phyloP scores from a whole-genome alignment of 1,140 invertebrate genomes.

The Papilio polyxenes region DNA sequence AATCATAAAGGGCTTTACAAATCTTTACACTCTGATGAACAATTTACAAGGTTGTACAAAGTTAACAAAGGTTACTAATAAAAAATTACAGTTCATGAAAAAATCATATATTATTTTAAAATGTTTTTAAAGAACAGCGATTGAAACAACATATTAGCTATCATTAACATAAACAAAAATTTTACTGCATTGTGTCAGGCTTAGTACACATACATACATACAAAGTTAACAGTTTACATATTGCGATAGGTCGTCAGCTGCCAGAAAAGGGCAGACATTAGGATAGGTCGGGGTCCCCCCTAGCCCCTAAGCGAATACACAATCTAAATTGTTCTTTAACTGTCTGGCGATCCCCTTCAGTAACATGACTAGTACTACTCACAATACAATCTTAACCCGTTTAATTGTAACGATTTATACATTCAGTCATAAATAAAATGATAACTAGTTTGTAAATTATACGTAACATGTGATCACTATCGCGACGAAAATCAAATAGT shows the following conservation, averaged over 20 bases:
- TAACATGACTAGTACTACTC: not conserved
- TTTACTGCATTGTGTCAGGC: not conserved
- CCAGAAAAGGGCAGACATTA: constrained; percentile 59
- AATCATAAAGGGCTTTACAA: too few species aligned
- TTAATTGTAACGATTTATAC: not conserved
- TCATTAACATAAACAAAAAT: not conserved
- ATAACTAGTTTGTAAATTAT: too few species aligned
- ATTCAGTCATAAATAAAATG: too few species aligned
- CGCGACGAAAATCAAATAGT: not conserved
- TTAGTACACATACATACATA: not conserved
- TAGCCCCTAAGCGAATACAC: constrained; percentile 41
- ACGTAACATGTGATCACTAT: too few species aligned
- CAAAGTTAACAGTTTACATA: constrained; percentile 2
- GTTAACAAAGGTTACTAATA: too few species aligned
- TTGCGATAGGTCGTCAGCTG: constrained; percentile 50
- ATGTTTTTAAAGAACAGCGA: too few species aligned
- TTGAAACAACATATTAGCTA: not conserved
- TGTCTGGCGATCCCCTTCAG: constrained; percentile 7
- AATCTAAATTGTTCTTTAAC: constrained; percentile 16
- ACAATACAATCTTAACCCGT: not conserved
- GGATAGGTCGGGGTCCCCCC: constrained; percentile 62
- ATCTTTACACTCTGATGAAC: too few species aligned
- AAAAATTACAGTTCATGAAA: too few species aligned
- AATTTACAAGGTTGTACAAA: too few species aligned
- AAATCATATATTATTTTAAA: not conserved